Evolutionary conservation across 2,888 invertebrate species (phyloP), one percentile per base, ranked within the genome.

Genomic region (Lasioglossum marginatum): DNA sequence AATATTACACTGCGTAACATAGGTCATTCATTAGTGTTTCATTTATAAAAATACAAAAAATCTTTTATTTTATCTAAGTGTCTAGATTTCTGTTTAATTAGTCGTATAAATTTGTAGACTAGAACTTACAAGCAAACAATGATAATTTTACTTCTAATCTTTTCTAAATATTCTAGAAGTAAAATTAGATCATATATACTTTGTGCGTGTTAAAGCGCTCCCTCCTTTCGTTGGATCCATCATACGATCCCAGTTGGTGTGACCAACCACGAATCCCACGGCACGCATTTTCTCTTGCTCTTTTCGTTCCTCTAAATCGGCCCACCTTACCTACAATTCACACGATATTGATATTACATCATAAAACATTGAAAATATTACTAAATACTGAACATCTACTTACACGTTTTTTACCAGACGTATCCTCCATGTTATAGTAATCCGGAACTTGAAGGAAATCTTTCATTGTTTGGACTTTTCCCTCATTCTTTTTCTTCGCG

Each of bases 211-310:
- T 75, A 99, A 97, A 23, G 99, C 99, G 92, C 97, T 97, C 92
- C 97, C 97, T 6, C 99, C 99, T 95, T 97, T 97, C 43, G 98
- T 97, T 4, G 98, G 98, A 95, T 99, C 99, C 95, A 98, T 98
- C 97, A 99, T 98, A 90, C 98, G 96, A 88, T 97, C 97, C 99
- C 99, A 99, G 95, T 99, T 98, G 0, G 99, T 99, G 94, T 99
- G 99, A 0, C 99, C 99, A 84, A 99, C 98, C 77, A 99, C 98
- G 96, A 99, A 99, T 37, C 99, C 99, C 88, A 99, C 97, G 43
- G 98, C 98, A 77, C 99, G 97, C 97, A 99, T 98, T 96, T 98
- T 98, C 95, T 98, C 98, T 96, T 99, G 99, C 93, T 98, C 96
- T 93, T 98, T 97, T 94, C 97, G 96, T 95, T 99, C 99, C 96